Evolutionary conservation across 1,140 invertebrate genomes (phyloP), one percentile per base, ranked within the genome.

Genomic region (Drosophila seguyi): DNA sequence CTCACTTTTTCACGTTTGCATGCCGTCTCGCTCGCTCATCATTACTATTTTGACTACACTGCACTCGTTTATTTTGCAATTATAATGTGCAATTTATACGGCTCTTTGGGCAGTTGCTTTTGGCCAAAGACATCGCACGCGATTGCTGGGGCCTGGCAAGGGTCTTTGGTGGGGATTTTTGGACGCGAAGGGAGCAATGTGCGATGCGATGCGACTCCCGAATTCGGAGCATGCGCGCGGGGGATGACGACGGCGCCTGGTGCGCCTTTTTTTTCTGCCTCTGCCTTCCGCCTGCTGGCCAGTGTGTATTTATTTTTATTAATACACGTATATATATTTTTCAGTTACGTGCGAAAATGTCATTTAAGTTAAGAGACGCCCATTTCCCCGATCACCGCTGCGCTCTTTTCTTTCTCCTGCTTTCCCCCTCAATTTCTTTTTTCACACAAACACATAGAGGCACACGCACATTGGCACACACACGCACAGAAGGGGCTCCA

Each of bases 261-360:
- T 45, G 55, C 72, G 65, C 58, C 63, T 78, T 71, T 77, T 72
- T 60, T 50, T n/a, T n/a, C 65, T 56, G 58, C 52, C 53, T 77
- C 47, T 38, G 65, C 36, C 65, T 77, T 67, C 55, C 57, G 47
- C 74, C 62, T 76, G 53, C 74, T 76, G 74, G 62, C 53, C 73
- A 78, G 75, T 78, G 75, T 78, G 75, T 78, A 78, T 78, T 78
- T 78, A 78, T 79, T 79, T 79, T 79, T 78, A 79, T 79, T 79
- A 79, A 79, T 79, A 79, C 66, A 79, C 55, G 68, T 79, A 79
- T 79, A 74, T 79, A 79, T 79, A 79, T 79, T 77, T 78, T 68
- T 69, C 74, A 61, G 60, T 79, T 79, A 79, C 77, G 77, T 79
- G 75, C 75, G 60, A 79, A 79, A 79, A 79, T 79, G 77, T 79